Conservation (phyloP, 1,140 invertebrate species). For the Panagrolaimus sp. region DNA sequence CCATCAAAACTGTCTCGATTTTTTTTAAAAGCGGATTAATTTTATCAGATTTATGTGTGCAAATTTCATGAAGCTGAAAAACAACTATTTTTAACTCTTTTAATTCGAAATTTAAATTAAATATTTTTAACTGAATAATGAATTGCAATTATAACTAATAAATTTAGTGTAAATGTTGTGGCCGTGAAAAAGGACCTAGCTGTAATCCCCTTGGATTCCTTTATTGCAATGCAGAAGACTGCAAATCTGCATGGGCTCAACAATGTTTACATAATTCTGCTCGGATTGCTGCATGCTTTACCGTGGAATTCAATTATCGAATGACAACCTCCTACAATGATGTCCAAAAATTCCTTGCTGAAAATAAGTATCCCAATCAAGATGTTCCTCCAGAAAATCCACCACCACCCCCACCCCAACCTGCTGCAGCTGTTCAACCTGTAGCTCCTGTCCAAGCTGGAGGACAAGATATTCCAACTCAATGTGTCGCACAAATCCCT, state of each 20-base stretch:
- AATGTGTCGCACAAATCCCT: constrained; percentile 47
- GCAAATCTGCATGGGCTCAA: background rate
- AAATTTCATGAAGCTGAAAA: no score
- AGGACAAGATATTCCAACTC: constrained; percentile 25
- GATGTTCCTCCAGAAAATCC: constrained; percentile 32
- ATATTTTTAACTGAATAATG: no score
- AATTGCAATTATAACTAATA: background rate
- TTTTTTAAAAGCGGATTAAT: no score
- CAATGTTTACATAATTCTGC: constrained; percentile 13
- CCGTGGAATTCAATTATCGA: constrained; percentile 58
- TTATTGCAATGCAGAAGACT: constrained; percentile 56
- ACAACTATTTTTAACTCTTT: background rate
- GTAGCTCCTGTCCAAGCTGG: background rate
- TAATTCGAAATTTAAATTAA: constrained; percentile 20
- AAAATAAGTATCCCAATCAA: constrained; percentile 57
- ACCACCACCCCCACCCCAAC: background rate
- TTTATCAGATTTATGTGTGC: no score
- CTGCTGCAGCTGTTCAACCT: constrained; percentile 9
- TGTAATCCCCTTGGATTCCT: constrained; percentile 52
- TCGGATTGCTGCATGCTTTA: constrained; percentile 56
- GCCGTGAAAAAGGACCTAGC: constrained; percentile 38
- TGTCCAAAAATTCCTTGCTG: constrained; percentile 46
- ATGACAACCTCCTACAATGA: constrained; percentile 54
- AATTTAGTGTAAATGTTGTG: constrained; percentile 51
- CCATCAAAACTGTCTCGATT: no score